Evolutionary conservation across 2,113 vertebrate genomes (phyloP).

Genomic region (cattle (Bos taurus)): DNA sequence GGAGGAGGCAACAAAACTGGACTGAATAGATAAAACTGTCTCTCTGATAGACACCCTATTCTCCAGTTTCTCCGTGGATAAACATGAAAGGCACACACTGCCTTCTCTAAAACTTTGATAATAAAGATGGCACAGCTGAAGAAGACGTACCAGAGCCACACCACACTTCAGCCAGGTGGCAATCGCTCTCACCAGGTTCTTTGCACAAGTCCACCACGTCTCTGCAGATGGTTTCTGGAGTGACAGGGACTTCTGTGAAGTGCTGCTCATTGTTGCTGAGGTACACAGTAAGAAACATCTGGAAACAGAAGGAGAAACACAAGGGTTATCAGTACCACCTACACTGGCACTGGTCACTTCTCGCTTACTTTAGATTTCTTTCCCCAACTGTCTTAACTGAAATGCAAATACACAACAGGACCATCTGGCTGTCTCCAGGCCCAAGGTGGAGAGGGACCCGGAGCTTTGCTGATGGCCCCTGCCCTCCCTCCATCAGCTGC

Average conservation of each 20-base stretch:
- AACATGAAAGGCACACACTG: rapidly evolving
- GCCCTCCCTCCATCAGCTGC: rapidly evolving
- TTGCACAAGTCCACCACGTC: constrained; percentile 98
- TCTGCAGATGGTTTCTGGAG: constrained; percentile 92
- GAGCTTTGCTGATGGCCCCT: neutral
- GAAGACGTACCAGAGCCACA: constrained; percentile 87
- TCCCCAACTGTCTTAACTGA: constrained; percentile 1
- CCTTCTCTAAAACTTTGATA: neutral
- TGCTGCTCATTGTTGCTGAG: constrained; percentile 99
- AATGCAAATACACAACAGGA: neutral
- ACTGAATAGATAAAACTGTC: rapidly evolving
- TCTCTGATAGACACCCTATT: rapidly evolving
- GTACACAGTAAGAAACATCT: constrained; percentile 99
- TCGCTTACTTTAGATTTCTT: constrained; percentile 47
- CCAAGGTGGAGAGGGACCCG: rapidly evolving
- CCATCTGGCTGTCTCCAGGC: neutral
- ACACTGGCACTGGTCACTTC: neutral
- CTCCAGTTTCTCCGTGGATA: neutral
- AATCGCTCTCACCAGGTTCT: constrained; percentile 92
- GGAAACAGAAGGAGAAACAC: constrained; percentile 48
- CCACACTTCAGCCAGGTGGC: constrained; percentile 95
- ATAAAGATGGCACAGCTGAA: rapidly evolving
- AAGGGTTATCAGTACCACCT: neutral
- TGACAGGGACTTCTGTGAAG: constrained; percentile 97
- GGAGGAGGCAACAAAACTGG: neutral